Conservation (phyloP, 2,888 invertebrate species). For the Pocota personata region DNA sequence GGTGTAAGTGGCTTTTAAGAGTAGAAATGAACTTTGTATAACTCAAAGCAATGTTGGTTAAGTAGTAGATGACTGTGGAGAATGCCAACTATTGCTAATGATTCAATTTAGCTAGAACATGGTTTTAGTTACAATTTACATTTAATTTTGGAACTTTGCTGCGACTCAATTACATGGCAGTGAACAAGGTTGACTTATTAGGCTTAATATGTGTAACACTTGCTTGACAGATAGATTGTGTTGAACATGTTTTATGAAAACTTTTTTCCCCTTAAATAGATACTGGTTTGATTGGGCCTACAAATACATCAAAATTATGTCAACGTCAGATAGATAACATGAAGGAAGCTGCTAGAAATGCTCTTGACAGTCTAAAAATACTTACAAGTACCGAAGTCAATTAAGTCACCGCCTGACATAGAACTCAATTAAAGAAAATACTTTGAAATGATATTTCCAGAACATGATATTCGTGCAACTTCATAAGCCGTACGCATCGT, state of each 20-base stretch:
- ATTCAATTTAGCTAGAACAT: constrained; percentile 36
- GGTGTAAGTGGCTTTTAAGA: constrained; percentile 17
- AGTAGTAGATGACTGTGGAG: neutral
- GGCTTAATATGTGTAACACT: constrained; percentile 53
- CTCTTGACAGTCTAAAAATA: constrained; percentile 28
- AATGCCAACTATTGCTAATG: constrained; percentile 50
- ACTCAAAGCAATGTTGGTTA: neutral
- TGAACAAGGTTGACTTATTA: constrained; percentile 49
- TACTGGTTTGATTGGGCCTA: constrained; percentile 6
- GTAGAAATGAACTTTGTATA: neutral
- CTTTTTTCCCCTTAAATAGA: constrained; percentile 24
- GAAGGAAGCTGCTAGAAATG: neutral
- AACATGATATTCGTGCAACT: no score
- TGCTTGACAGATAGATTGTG: constrained; percentile 41
- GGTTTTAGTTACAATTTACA: constrained; percentile 25
- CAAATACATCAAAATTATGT: constrained; percentile 35
- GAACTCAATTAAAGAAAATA: neutral
- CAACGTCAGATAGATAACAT: constrained; percentile 13
- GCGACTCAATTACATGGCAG: constrained; percentile 58
- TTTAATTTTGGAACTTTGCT: constrained; percentile 43
- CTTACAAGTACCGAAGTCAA: neutral
- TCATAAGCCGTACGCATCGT: no score
- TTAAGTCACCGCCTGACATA: neutral
- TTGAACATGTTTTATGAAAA: constrained; percentile 13
- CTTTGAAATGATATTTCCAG: no score